Evolutionary conservation across 2,888 invertebrate species (phyloP).

Genomic region (Frankliniella intonsa): DNA sequence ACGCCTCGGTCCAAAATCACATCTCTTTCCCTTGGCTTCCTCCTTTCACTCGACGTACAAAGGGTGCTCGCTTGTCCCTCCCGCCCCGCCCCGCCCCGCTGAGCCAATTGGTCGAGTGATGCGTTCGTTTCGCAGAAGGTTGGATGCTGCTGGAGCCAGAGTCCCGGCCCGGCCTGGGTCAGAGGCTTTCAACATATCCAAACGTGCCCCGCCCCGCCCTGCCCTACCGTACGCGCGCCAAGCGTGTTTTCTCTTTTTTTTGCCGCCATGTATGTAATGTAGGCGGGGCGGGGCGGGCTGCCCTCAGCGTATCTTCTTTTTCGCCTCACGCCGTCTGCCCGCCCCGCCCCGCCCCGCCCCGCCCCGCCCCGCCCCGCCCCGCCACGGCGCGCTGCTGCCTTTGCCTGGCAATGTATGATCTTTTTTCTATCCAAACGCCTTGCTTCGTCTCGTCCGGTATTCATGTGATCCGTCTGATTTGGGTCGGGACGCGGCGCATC

Average conservation of each 20-base stretch:
- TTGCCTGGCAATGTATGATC: not conserved
- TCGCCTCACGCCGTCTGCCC: not conserved
- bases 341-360: not conserved
- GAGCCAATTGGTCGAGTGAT: conserved; percentile 15
- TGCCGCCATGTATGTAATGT: not conserved
- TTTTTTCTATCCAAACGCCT: too few species aligned
- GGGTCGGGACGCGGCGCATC: too few species aligned
- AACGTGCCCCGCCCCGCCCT: too few species aligned
- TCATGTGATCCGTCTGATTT: too few species aligned
- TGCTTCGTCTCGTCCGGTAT: too few species aligned
- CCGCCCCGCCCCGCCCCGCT: not conserved
- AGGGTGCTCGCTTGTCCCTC: not conserved
- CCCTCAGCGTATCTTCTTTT: not conserved
- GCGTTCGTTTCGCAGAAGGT: not conserved
- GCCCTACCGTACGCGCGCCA: not conserved
- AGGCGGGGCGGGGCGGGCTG: not conserved
- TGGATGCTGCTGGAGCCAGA: too few species aligned
- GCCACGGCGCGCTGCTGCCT: not conserved
- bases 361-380: not conserved
- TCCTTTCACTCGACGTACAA: not conserved
- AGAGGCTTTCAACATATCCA: too few species aligned
- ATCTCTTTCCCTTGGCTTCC: conserved; percentile 16
- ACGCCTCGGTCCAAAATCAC: conserved; percentile 13
- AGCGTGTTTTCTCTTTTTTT: not conserved
- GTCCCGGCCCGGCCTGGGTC: too few species aligned